A percentile compares a stretch with the other conserved stretches of the same genome.
phyloP scores from a whole-genome alignment of 2,797 vertebrate genomes.

The Macropus fuliginosus region DNA sequence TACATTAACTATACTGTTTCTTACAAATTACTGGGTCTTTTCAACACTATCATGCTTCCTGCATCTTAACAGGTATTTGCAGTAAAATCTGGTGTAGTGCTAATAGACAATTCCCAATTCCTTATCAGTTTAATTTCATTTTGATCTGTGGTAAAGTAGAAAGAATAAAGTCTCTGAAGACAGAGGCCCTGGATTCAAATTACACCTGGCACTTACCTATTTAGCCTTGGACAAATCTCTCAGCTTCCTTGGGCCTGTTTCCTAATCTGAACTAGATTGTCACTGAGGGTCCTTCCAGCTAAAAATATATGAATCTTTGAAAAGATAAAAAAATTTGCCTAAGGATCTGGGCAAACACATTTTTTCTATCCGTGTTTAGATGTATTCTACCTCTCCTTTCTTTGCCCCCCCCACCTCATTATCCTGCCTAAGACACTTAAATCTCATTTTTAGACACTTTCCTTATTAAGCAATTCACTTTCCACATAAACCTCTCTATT shows the following conservation, averaged over 20 bases:
- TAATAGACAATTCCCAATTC: no score
- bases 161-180: no score
- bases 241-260: constrained; percentile 15
- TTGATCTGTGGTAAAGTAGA: no score
- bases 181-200: constrained; percentile 14
- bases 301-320: neutral
- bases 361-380: neutral
- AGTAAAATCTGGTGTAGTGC: no score
- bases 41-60: no score
- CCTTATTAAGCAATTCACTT: neutral
- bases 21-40: no score
- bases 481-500: neutral
- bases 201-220: neutral
- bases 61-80: no score
- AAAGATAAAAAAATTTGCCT: neutral
- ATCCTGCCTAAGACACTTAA: neutral
- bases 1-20: no score
- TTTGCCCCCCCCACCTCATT: neutral
- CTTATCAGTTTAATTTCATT: no score
- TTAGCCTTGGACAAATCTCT: neutral
- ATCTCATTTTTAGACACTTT: neutral
- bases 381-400: no score
- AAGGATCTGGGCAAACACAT: neutral
- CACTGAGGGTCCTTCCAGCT: constrained; percentile 21
- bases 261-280: neutral